Percentiles rank a stretch among this genome's conserved stretches.
These are phyloP conservation scores for Drosophila subsilvestris DNA, from an alignment of 2,888 invertebrate species.

Conservation along the genomic window DNA sequence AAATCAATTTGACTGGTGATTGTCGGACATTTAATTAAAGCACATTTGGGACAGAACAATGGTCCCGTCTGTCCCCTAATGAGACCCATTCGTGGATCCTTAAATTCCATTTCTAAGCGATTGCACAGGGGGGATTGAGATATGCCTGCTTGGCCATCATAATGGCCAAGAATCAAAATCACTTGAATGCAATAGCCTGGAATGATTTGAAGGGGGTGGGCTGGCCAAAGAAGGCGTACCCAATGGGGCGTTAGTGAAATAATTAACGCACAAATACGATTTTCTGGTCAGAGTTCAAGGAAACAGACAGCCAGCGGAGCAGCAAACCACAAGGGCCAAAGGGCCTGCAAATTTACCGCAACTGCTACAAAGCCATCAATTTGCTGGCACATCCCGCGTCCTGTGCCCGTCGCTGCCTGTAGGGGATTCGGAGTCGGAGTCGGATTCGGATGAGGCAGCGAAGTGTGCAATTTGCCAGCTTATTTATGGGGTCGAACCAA, in stretches of 20 bases:
- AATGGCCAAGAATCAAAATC: constrained; percentile 68
- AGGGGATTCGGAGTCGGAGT: constrained; percentile 13
- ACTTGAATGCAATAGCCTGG: constrained; percentile 71
- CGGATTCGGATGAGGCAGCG: constrained; percentile 42
- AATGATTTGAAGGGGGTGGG: constrained; percentile 55
- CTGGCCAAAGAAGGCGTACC: constrained; percentile 30
- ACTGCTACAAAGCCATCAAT: constrained; percentile 68
- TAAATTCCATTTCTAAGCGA: constrained; percentile 50
- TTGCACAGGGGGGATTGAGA: constrained; percentile 46
- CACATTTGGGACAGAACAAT: constrained; percentile 29
- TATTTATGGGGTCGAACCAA: constrained; percentile 68
- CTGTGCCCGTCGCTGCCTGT: background rate
- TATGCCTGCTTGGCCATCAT: constrained; percentile 25
- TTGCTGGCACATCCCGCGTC: constrained; percentile 32
- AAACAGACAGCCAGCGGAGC: constrained; percentile 15
- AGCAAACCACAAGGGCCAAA: constrained; percentile 28
- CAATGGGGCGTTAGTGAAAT: constrained; percentile 71
- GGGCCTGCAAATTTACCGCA: constrained; percentile 43
- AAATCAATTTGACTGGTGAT: constrained; percentile 1
- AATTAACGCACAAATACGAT: constrained; percentile 66
- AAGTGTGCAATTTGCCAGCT: constrained; percentile 72
- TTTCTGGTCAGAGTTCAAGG: constrained; percentile 43
- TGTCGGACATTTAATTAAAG: constrained; percentile 56
- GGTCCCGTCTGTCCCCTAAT: constrained; percentile 33
- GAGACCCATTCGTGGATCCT: constrained; percentile 45